Base-by-base conservation (phyloP, 64 coral and sea anemone species). In the Pachyseris speciosa region DNA sequence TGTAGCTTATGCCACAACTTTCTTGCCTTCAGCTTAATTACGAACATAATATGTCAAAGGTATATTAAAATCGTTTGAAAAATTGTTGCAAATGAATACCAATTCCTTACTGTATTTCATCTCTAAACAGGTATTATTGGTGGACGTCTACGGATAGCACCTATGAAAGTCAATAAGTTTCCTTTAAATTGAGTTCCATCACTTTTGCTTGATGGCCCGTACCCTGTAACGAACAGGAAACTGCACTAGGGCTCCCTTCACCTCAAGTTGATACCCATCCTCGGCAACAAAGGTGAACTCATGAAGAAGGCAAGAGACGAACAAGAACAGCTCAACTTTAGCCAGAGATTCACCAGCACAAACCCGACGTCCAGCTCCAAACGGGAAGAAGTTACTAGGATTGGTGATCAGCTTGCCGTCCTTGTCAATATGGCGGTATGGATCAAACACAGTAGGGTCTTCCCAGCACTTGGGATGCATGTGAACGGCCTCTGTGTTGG, bases 321-420 rank as follows among this genome's bases (percentile, higher is more conserved):
- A 69, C 38, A 86, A 27, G 45, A 86, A 86, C 25, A 86, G 63
- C 39, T 86, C 47, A 32, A 86, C 32, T 55, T 86, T 86, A 5
- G 83, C 83, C 15, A 86, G 41, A 24, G 83, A 32, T 72, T 86
- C 83, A 44, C 83, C 83, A 31, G 83, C 47, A n/a, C 83, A 86
- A 16, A 49, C 63, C 11, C 83, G 83, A 7, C 83, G 83, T 4
- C 83, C 83, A 53, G 63, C 83, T 33, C 63, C 61, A 31, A 86
- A 86, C 19, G 83, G 83, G 12, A 32, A 72, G 41, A 67, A 86
- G 19, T 86, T 69, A 12, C 28, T 42, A 22, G 43, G 83, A 41
- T 55, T 69, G 41, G 83, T 45, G 24, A 86, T 7, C 19, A 86
- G 19, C 40, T 86, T 67, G 31, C 83, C 83, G 0, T 86, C 32